Percentiles rank a stretch among this genome's conserved stretches.
Evolutionary conservation across 2,113 vertebrate genomes (phyloP).

Genomic region (Brevimyrus niger): DNA sequence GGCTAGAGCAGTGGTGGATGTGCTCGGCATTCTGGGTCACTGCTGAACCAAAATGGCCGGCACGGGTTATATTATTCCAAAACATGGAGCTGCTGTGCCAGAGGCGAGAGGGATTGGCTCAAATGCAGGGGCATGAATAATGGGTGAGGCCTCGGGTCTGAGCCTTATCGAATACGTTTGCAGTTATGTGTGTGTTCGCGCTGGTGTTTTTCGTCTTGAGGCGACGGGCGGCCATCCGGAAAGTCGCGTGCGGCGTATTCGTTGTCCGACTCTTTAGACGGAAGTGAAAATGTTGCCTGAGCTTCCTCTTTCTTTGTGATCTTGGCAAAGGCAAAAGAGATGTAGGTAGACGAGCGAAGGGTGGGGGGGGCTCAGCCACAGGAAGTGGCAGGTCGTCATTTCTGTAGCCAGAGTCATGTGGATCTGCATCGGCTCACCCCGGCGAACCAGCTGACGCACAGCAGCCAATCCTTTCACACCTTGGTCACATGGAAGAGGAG

Average conservation of each 20-base stretch:
- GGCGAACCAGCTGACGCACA: neutral
- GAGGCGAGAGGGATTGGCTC: neutral
- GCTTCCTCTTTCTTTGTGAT: conserved; percentile 46
- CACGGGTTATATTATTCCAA: neutral
- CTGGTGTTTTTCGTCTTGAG: neutral
- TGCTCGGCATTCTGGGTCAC: neutral
- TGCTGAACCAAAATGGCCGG: neutral
- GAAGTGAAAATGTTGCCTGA: conserved; percentile 38
- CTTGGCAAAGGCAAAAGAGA: conserved; percentile 15
- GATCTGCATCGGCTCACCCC: neutral
- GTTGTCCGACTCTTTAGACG: conserved; percentile 15
- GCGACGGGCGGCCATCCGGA: neutral
- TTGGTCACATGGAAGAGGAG: neutral
- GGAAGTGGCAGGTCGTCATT: neutral
- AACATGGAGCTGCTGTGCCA: neutral
- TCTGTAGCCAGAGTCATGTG: neutral
- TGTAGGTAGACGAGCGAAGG: conserved; percentile 16
- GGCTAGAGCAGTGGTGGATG: neutral
- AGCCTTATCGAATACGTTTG: neutral
- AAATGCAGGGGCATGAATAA: neutral
- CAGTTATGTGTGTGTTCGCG: neutral
- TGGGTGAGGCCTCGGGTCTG: neutral
- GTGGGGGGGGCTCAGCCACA: neutral
- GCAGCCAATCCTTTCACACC: neutral
- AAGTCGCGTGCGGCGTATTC: too few species aligned